Conservation (phyloP, 1,140 invertebrate species). For the Rhopalosiphum padi region DNA sequence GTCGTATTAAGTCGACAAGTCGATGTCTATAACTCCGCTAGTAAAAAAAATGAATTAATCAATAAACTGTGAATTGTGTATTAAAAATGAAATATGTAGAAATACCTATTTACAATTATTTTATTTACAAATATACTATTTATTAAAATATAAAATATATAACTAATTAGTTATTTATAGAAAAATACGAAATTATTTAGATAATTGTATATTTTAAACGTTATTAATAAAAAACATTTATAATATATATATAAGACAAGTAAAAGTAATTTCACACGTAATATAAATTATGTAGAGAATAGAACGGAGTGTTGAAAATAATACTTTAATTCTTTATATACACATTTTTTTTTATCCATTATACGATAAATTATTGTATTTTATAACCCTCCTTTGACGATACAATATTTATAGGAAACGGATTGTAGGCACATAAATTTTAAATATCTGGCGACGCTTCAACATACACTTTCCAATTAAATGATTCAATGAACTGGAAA, state of each 20-base stretch:
- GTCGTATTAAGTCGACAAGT: background rate
- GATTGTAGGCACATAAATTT: constrained; percentile 41
- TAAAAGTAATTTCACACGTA: background rate
- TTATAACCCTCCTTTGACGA: background rate
- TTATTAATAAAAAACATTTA: background rate
- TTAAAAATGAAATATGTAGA: too few species aligned
- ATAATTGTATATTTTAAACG: too few species aligned
- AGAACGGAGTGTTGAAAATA: background rate
- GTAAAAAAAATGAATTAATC: too few species aligned
- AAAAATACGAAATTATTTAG: too few species aligned
- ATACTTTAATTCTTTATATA: background rate
- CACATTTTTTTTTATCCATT: background rate
- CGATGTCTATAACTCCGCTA: background rate
- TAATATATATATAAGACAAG: background rate
- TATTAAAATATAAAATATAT: too few species aligned
- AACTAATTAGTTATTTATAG: too few species aligned
- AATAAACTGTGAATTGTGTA: too few species aligned
- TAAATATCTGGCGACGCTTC: constrained; percentile 30
- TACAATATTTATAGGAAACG: constrained; percentile 32
- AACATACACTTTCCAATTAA: constrained; percentile 14
- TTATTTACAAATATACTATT: too few species aligned
- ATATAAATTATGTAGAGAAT: background rate
- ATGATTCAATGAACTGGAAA: constrained; percentile 27
- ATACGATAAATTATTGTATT: background rate
- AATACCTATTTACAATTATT: too few species aligned